phyloP scores from a whole-genome alignment of 2,113 vertebrate species.

The Galbula dea region DNA sequence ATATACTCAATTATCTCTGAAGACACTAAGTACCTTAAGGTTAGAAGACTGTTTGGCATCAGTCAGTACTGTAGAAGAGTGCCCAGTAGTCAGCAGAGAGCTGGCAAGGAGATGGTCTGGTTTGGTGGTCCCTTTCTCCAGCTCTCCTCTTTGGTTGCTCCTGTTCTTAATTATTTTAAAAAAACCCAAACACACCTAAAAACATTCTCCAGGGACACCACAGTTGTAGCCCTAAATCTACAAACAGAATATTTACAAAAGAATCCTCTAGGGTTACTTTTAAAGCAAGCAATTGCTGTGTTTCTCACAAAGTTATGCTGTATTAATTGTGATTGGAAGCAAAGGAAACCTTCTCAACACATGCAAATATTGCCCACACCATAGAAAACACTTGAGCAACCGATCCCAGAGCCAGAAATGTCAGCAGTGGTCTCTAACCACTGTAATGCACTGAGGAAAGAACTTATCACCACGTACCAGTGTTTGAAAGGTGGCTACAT shows the following conservation, averaged over 20 bases:
- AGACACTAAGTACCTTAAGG: background rate
- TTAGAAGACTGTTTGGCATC: background rate
- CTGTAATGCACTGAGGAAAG: background rate
- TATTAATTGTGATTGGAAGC: background rate
- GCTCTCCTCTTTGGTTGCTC: background rate
- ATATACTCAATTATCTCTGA: background rate
- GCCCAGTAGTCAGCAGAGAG: background rate
- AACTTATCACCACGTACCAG: background rate
- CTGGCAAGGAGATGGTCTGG: background rate
- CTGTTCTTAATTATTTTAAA: background rate
- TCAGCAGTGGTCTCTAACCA: background rate
- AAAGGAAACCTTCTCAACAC: background rate
- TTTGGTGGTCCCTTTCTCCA: background rate
- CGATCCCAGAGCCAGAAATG: background rate
- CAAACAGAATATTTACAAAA: background rate
- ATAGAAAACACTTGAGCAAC: background rate
- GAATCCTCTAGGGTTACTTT: background rate
- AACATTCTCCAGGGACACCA: background rate
- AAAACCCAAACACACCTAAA: too few relatives aligned
- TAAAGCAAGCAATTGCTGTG: background rate
- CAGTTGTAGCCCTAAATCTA: background rate
- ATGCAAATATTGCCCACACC: background rate
- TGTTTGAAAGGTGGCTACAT: background rate
- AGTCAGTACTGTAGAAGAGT: background rate
- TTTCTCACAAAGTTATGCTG: background rate